Percentiles rank a stretch among this genome's conserved stretches.
Conservation (phyloP, 2,113 vertebrate species). For the Microcebus griseorufus region DNA sequence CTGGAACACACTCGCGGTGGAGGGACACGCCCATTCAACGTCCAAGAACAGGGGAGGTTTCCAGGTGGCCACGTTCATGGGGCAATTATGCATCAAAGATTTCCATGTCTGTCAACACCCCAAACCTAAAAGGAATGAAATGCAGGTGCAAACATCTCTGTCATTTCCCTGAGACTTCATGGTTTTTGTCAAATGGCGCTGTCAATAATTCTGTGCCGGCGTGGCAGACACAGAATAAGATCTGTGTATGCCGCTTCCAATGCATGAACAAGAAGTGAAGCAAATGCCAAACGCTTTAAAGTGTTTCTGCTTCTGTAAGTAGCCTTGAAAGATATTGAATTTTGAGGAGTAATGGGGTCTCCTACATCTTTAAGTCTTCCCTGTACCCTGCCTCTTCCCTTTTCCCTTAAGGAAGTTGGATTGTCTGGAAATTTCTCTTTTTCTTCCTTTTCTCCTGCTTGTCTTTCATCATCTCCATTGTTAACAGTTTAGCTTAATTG, state of each 20-base stretch:
- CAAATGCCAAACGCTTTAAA: not conserved
- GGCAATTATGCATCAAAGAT: conserved; percentile 63
- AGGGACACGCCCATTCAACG: not conserved
- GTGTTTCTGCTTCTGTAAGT: not conserved
- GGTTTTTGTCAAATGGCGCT: not conserved
- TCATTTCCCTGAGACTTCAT: not conserved
- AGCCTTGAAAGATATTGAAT: not conserved
- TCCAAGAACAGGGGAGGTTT: conserved; percentile 12
- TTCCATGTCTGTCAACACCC: not conserved
- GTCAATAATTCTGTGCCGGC: not conserved
- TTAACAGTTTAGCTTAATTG: not conserved
- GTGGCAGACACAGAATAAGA: not conserved
- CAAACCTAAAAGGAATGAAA: not conserved
- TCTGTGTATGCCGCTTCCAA: not conserved
- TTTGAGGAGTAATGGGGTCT: not conserved
- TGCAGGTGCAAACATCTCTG: conserved; percentile 20
- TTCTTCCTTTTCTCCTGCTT: not conserved
- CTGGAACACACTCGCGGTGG: not conserved
- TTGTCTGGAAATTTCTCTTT: not conserved
- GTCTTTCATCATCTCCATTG: not conserved
- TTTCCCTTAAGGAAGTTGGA: not conserved
- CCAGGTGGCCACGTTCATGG: not conserved
- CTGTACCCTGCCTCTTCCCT: rapidly evolving
- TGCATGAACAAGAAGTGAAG: not conserved
- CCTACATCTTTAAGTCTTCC: not conserved